Evolutionary conservation across 2,113 vertebrate genomes (phyloP).

Genomic region (Brachirus orientalis): DNA sequence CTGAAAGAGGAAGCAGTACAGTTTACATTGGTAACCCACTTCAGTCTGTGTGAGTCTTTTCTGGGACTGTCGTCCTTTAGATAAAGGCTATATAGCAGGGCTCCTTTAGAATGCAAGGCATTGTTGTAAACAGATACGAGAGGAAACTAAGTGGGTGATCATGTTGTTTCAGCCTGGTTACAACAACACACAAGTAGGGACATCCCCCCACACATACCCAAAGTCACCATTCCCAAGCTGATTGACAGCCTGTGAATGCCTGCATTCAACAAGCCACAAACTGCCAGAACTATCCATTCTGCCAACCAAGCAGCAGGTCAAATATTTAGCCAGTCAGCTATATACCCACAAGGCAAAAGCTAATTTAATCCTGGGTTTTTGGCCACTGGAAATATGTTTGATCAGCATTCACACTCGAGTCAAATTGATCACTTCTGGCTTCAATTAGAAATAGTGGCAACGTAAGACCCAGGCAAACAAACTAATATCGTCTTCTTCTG

Average conservation of each 20-base stretch:
- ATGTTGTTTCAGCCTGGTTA: constrained; percentile 75
- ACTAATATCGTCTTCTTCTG: too few species aligned
- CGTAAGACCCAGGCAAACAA: too few species aligned
- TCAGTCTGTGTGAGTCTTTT: too few species aligned
- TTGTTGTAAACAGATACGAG: constrained; percentile 41
- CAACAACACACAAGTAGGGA: constrained; percentile 56
- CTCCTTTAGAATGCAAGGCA: constrained; percentile 6
- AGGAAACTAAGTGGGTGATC: constrained; percentile 77
- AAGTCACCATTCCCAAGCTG: constrained; percentile 16
- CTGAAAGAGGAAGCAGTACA: too few species aligned
- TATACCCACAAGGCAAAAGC: constrained; percentile 10
- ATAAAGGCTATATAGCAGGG: constrained; percentile 4
- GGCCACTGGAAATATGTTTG: too few species aligned
- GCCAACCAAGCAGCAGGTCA: constrained; percentile 20
- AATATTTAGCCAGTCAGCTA: constrained; percentile 22
- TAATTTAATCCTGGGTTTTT: too few species aligned
- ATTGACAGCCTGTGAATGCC: constrained; percentile 59
- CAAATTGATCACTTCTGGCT: too few species aligned
- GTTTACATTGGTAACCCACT: too few species aligned
- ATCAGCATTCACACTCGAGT: too few species aligned
- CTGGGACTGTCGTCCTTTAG: constrained; percentile 7
- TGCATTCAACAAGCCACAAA: constrained; percentile 35
- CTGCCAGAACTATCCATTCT: constrained; percentile 7
- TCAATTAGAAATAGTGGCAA: too few species aligned
- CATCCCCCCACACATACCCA: constrained; percentile 18